Base-by-base conservation (phyloP, 2,888 invertebrate genomes). In the Aporophyla lueneburgensis region DNA sequence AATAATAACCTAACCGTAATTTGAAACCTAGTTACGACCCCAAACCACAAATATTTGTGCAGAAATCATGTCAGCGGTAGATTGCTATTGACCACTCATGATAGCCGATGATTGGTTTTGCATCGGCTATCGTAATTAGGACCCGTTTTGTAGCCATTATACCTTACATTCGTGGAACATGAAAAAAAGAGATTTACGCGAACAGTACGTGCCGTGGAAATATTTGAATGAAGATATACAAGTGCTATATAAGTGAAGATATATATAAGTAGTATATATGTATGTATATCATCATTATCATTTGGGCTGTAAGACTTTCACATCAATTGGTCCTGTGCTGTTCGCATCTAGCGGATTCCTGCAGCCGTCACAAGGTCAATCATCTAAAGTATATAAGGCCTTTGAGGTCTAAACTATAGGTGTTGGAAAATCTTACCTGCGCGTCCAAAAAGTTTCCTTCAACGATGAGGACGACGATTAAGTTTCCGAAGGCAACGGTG, bases 401-500 rank as follows among this genome's bases (percentile, higher is more conserved):
- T 33, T n/a, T 10, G 16, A n/a, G 6, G 14, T 10, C 33, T n/a
- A 16, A 53, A 27, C 7, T 49, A 14, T 21, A 27, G 9, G 16
- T n/a, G 14, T 19, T 24, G 54, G 2, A 21, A 58, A 51, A 59
- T 5, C 33, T 67, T 95, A 98, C 98, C 97, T 98, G 98, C 83
- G 97, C 97, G 0, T 98, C 97, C 91, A 99, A 98, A 78, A 98
- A 97, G 80, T 97, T 97, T 16, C 97, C 97, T 92, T 99, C 98
- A 24, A 99, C 98, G 49, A 99, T 97, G 69, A 99, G 97, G 53
- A 99, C 98, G 1, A 99, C 99, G 74, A 99, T 97, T 53, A 99
- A 95, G 94, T 99, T 99, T 61, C 99, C 99, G 89, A 99, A 97
- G 0, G 99, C 99, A 0, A 98, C 98, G 0, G 99, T 99, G 71